Percentiles rank a stretch among this genome's conserved stretches.
These are phyloP conservation scores for Glossophaga mutica DNA, from an alignment of 2,797 vertebrate genomes.

Conservation along the genomic window DNA sequence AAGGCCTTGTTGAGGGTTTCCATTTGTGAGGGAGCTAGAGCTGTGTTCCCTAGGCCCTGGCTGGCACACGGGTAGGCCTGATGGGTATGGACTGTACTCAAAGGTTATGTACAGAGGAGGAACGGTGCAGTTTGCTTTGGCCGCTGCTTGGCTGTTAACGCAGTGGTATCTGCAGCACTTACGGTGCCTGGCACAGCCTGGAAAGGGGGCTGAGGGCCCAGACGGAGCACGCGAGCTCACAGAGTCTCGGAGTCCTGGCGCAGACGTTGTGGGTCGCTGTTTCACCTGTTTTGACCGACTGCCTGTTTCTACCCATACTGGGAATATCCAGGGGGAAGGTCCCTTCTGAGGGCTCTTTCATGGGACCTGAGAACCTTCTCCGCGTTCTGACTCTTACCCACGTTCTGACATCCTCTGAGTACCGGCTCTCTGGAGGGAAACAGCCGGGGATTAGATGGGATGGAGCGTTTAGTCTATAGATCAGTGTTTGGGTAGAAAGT, in stretches of 20 bases:
- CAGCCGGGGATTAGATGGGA: neutral
- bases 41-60: neutral
- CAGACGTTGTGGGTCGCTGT: neutral
- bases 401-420: neutral
- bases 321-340: neutral
- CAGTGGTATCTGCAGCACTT: neutral
- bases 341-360: neutral
- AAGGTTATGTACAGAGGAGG: neutral
- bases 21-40: neutral
- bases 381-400: neutral
- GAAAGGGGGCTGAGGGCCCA: neutral
- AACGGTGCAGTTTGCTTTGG: neutral
- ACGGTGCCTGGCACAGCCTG: neutral
- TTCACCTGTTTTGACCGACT: neutral
- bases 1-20: neutral
- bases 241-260: neutral
- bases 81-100: neutral
- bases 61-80: neutral
- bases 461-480: neutral
- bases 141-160: neutral
- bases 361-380: neutral
- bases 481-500: neutral
- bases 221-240: neutral
- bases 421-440: neutral
- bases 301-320: neutral